A percentile compares a stretch with the other conserved stretches of the same genome.
Evolutionary conservation across 2,797 vertebrate species (phyloP).

Genomic region (Peromyscus attwateri): DNA sequence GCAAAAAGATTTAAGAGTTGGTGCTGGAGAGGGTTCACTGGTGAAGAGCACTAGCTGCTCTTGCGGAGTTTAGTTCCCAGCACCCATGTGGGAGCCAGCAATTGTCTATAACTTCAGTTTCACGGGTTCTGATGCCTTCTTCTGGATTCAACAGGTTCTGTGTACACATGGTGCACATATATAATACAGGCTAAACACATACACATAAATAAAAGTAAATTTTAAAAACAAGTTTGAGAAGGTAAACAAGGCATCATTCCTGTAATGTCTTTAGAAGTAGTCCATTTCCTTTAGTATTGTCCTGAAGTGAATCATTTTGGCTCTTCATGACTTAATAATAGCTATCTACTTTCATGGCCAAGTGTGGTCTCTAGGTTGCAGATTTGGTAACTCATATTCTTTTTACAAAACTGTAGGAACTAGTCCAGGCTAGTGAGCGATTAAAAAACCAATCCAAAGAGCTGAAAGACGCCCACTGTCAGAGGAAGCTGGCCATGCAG

Average conservation of each 20-base stretch:
- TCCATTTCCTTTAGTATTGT: slow-evolving; percentile 69
- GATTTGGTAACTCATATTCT: slow-evolving; percentile 88
- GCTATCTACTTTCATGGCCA: slow-evolving; percentile 69
- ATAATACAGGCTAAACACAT: neutral
- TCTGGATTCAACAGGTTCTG: neutral
- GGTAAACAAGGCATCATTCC: neutral
- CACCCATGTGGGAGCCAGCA: neutral
- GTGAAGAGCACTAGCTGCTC: neutral
- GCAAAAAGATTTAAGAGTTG: neutral
- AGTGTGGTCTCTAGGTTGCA: slow-evolving; percentile 82
- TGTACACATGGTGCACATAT: neutral
- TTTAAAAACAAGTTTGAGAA: neutral
- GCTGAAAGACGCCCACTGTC: slow-evolving; percentile 98
- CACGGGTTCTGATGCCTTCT: too few relatives aligned
- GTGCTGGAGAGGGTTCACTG: neutral
- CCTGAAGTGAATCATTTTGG: slow-evolving; percentile 68
- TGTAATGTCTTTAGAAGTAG: slow-evolving; percentile 53
- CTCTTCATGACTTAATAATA: slow-evolving; percentile 73
- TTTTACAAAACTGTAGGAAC: slow-evolving; percentile 90
- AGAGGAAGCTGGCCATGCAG: slow-evolving; percentile 97
- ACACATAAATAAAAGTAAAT: neutral
- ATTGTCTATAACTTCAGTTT: neutral
- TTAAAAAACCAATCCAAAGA: slow-evolving; percentile 97
- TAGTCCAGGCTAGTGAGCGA: slow-evolving; percentile 91
- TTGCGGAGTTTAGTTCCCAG: neutral